Percentiles rank a stretch among this genome's conserved stretches.
phyloP scores from a whole-genome alignment of 2,113 vertebrate species.

The Salvelinus namaycush region DNA sequence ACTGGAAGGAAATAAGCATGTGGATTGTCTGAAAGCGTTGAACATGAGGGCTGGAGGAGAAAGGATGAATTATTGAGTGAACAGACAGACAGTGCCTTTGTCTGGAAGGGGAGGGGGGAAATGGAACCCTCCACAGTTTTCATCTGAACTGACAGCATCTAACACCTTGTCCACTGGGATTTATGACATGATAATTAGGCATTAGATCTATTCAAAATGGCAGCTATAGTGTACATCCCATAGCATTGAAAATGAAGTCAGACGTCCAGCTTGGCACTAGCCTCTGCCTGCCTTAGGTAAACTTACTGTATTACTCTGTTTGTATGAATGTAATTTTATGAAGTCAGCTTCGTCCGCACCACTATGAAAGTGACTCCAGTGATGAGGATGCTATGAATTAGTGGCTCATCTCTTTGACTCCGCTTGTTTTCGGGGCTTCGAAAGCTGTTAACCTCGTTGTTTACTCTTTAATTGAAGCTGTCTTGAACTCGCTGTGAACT shows the following conservation, averaged over 20 bases:
- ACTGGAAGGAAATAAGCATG: background rate
- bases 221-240: slow-evolving; percentile 27
- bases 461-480: slow-evolving; percentile 12
- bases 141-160: slow-evolving; percentile 42
- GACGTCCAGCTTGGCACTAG: background rate
- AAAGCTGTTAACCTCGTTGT: slow-evolving; percentile 13
- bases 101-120: slow-evolving; percentile 33
- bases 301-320: slow-evolving; percentile 21
- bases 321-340: background rate
- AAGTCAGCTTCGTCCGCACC: background rate
- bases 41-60: slow-evolving; percentile 3
- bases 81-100: slow-evolving; percentile 30
- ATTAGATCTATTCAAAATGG: slow-evolving; percentile 42
- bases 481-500: slow-evolving; percentile 25
- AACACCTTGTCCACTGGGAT: slow-evolving; percentile 58
- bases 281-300: slow-evolving; percentile 24
- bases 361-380: background rate
- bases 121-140: slow-evolving; percentile 36
- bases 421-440: background rate
- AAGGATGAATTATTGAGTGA: slow-evolving; percentile 39
- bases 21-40: background rate
- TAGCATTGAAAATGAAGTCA: slow-evolving; percentile 18
- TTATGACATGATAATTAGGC: slow-evolving; percentile 54
- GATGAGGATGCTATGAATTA: slow-evolving; percentile 5
- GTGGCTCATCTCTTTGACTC: background rate